Percentiles rank a stretch among this genome's conserved stretches.
These are phyloP conservation scores for Climacteris rufus DNA, from an alignment of 2,113 vertebrate genomes.

Conservation along the genomic window DNA sequence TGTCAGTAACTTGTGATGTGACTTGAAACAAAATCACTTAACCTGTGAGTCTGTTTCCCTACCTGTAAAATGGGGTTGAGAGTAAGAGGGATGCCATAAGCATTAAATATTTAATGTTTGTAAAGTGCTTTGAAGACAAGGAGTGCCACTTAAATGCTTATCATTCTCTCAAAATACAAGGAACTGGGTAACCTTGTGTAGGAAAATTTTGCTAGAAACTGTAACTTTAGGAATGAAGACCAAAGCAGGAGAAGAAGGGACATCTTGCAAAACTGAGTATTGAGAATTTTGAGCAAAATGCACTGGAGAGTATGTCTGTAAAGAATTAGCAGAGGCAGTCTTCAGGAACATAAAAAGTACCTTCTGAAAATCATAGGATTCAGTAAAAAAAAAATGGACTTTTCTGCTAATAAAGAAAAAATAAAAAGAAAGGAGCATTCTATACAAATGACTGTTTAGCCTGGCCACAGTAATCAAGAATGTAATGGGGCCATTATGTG, in stretches of 20 bases:
- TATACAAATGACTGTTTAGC: not conserved
- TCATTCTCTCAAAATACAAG: not conserved
- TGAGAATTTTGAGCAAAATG: not conserved
- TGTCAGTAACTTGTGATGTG: slow-evolving; percentile 34
- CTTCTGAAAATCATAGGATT: not conserved
- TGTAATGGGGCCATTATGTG: not conserved
- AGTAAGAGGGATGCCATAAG: not conserved
- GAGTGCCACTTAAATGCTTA: slow-evolving; percentile 7
- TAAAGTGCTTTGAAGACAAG: slow-evolving; percentile 47
- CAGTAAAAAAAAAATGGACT: not conserved
- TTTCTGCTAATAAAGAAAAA: not conserved
- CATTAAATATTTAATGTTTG: slow-evolving; percentile 56
- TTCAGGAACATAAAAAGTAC: not conserved
- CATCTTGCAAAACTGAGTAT: not conserved
- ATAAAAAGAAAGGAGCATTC: not conserved
- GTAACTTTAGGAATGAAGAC: not conserved
- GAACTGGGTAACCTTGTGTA: not conserved
- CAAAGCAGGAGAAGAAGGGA: not conserved
- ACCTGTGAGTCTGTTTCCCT: slow-evolving; percentile 34
- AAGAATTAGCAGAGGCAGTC: not conserved
- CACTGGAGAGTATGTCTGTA: not conserved
- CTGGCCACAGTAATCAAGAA: not conserved
- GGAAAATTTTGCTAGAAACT: not conserved
- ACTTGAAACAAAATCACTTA: slow-evolving; percentile 62
- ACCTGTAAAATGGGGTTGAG: slow-evolving; percentile 27